These are phyloP conservation scores for Ophonus ardosiacus DNA, from an alignment of 2,888 invertebrate species.

Conservation along the genomic window DNA sequence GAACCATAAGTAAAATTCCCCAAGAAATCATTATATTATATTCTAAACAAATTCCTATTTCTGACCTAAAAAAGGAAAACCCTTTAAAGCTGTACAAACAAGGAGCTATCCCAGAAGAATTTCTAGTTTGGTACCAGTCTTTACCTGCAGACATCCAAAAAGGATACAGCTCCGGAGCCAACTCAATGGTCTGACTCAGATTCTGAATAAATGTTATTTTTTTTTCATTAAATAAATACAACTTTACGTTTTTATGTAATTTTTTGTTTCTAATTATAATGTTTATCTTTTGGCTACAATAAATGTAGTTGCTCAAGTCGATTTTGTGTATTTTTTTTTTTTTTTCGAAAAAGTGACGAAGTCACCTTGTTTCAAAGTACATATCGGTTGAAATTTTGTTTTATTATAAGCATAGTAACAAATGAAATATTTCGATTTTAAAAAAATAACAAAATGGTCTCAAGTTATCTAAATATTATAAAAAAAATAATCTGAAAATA, in stretches of 20 bases:
- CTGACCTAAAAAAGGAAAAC: not conserved
- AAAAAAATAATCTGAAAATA: no score
- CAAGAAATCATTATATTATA: not conserved
- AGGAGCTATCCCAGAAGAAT: not conserved
- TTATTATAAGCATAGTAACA: no score
- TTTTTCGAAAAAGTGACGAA: not conserved
- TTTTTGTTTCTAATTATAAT: not conserved
- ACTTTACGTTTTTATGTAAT: not conserved
- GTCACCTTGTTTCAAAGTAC: no score
- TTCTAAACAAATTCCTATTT: no score
- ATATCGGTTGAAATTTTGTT: no score
- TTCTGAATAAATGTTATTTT: slow-evolving; percentile 1
- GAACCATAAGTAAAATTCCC: slow-evolving; percentile 4
- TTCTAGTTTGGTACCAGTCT: not conserved
- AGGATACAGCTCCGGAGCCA: slow-evolving; percentile 1
- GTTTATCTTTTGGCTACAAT: not conserved
- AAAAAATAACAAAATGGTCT: no score
- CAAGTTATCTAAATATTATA: no score
- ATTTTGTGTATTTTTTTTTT: not conserved
- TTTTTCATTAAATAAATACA: not conserved
- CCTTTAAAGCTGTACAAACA: not conserved
- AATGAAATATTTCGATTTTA: no score
- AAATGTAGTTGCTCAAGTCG: not conserved
- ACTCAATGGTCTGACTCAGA: not conserved
- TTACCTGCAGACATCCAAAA: slow-evolving; percentile 4